phyloP scores from a whole-genome alignment of 2,113 vertebrate genomes.

The Heterotilapia buettikoferi region DNA sequence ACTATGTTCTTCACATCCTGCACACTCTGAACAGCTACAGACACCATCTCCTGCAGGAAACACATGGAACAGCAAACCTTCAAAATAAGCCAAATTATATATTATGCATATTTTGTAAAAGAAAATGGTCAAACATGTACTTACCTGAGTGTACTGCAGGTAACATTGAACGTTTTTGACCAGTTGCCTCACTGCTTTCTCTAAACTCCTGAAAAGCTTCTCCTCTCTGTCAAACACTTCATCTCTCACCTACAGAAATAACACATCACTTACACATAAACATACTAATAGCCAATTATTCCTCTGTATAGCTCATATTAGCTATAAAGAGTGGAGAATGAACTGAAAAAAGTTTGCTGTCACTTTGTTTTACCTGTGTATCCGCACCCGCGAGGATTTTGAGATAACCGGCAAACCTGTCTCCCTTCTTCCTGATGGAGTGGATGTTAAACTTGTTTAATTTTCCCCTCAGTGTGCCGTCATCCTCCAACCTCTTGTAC shows the following conservation, averaged over 20 bases:
- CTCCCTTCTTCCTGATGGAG: slow-evolving; percentile 95
- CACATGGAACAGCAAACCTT: background rate
- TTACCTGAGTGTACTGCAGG: slow-evolving; percentile 80
- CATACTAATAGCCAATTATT: background rate
- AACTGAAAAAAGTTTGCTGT: background rate
- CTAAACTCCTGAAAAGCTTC: slow-evolving; percentile 86
- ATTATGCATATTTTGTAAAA: background rate
- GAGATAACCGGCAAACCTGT: slow-evolving; percentile 89
- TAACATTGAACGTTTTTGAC: slow-evolving; percentile 82
- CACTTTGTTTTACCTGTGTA: slow-evolving; percentile 78
- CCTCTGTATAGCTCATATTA: background rate
- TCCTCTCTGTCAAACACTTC: slow-evolving; percentile 88
- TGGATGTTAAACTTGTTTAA: slow-evolving; percentile 90
- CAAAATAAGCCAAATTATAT: background rate
- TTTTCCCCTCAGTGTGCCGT: slow-evolving; percentile 87
- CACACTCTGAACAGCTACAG: slow-evolving; percentile 73
- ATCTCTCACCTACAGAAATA: slow-evolving; percentile 84
- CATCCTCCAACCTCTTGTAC: slow-evolving; percentile 89
- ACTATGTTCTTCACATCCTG: slow-evolving; percentile 77
- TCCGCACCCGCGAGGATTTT: slow-evolving; percentile 90
- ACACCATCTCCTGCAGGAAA: slow-evolving; percentile 78
- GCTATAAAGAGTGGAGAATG: background rate
- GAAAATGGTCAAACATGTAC: background rate
- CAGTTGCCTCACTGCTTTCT: slow-evolving; percentile 85
- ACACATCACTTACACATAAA: background rate